phyloP scores from a whole-genome alignment of 2,888 invertebrate species.

The Campoplex capitator region DNA sequence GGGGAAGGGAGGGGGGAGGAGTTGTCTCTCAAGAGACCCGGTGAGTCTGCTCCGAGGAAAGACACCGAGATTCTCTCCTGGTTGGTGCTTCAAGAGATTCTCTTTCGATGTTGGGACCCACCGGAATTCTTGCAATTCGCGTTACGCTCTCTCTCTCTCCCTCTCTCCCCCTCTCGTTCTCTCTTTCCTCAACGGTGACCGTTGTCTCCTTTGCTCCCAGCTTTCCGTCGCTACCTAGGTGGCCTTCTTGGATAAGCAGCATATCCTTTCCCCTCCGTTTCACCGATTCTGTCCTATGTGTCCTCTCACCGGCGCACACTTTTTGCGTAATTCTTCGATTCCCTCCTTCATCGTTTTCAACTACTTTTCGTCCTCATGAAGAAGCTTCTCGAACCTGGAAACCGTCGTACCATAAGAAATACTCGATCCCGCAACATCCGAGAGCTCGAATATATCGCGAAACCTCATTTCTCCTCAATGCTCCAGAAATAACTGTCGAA shows the following conservation, averaged over 20 bases:
- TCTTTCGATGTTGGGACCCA: conserved; percentile 49
- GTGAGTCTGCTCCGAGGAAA: conserved; percentile 32
- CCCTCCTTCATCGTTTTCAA: conserved; percentile 40
- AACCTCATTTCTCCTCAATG: neutral
- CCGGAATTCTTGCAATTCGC: conserved; percentile 67
- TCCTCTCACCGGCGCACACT: conserved; percentile 48
- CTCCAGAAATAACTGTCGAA: neutral
- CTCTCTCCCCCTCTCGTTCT: conserved; percentile 56
- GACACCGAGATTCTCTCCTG: conserved; percentile 34
- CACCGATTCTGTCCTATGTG: neutral
- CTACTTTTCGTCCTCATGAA: conserved; percentile 52
- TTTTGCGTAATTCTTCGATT: conserved; percentile 43
- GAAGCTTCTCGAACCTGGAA: neutral
- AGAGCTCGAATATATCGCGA: too few species aligned
- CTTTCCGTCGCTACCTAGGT: conserved; percentile 65
- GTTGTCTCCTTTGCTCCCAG: conserved; percentile 52
- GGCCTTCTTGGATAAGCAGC: conserved; percentile 58
- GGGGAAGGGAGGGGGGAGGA: neutral
- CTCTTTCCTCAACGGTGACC: neutral
- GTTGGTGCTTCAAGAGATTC: conserved; percentile 20
- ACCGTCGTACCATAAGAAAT: too few species aligned
- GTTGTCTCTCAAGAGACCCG: conserved; percentile 5
- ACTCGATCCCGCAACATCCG: too few species aligned
- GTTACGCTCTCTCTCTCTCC: conserved; percentile 58
- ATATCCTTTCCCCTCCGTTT: conserved; percentile 18